Percentiles rank a stretch among this genome's conserved stretches.
Conservation (phyloP, 2,797 vertebrate genomes). For the Tapera naevia region DNA sequence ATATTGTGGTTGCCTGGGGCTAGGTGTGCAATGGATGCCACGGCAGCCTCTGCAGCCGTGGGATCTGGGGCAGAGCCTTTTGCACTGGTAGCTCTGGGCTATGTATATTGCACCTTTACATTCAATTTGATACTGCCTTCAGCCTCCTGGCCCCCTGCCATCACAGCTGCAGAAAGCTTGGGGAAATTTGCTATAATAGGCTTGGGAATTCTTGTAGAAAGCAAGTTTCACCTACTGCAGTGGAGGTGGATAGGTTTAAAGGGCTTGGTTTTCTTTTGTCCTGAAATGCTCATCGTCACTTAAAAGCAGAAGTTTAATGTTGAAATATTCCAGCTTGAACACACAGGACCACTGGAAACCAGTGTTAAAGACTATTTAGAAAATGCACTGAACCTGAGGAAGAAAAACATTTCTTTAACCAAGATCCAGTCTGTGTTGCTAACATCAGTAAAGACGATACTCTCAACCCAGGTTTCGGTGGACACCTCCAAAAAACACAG, state of each 20-base stretch:
- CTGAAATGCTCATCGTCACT: constrained; percentile 9
- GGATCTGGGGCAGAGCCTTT: background rate
- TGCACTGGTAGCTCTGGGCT: constrained; percentile 57
- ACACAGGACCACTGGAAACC: background rate
- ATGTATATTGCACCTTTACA: constrained; percentile 61
- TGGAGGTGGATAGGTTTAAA: background rate
- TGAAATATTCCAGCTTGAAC: background rate
- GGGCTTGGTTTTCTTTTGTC: background rate
- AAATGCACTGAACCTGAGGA: background rate
- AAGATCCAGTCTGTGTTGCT: background rate
- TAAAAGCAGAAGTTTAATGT: background rate
- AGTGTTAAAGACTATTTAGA: background rate
- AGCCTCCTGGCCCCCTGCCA: constrained; percentile 51
- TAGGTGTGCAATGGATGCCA: background rate
- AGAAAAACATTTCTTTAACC: background rate
- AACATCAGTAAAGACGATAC: background rate
- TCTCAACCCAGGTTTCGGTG: background rate
- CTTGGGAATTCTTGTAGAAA: constrained; percentile 55
- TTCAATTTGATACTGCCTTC: constrained; percentile 49
- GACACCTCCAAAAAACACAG: background rate
- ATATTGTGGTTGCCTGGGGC: background rate
- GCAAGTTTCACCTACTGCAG: constrained; percentile 40
- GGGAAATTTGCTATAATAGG: constrained; percentile 47
- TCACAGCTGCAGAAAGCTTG: constrained; percentile 44
- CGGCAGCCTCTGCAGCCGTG: fast-evolving